Percentiles rank a stretch among this genome's conserved stretches.
Evolutionary conservation across 1,140 invertebrate genomes (phyloP).

Genomic region (Pseudomyrmex flavicornis): DNA sequence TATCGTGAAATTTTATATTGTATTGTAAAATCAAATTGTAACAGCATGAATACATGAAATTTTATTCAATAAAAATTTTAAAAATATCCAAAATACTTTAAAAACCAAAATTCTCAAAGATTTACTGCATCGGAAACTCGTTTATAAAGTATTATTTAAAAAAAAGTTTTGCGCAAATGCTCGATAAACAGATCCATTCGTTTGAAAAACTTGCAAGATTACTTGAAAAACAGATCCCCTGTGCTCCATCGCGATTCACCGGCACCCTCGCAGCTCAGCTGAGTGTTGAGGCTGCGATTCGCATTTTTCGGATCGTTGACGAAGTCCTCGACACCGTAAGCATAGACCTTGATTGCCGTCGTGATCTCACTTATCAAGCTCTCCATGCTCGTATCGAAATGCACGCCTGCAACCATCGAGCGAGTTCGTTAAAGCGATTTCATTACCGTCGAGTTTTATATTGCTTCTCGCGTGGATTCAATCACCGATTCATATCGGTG

Average conservation of each 20-base stretch:
- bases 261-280: slow-evolving; percentile 91
- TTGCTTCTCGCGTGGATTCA: neutral
- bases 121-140: neutral
- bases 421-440: slow-evolving; percentile 32
- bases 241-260: slow-evolving; percentile 92
- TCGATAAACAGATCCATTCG: neutral
- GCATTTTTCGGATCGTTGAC: slow-evolving; percentile 90
- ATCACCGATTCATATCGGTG: neutral
- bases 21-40: no score
- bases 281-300: slow-evolving; percentile 91
- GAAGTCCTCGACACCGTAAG: slow-evolving; percentile 95
- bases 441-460: slow-evolving; percentile 13
- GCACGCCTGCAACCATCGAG: slow-evolving; percentile 88
- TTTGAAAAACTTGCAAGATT: slow-evolving; percentile 59
- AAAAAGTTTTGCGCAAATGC: neutral
- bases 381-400: slow-evolving; percentile 94
- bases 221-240: slow-evolving; percentile 90
- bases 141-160: neutral
- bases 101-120: slow-evolving; percentile 1
- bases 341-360: slow-evolving; percentile 95
- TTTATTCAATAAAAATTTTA: no score
- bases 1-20: no score
- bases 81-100: neutral
- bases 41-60: no score
- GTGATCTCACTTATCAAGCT: slow-evolving; percentile 94